These are phyloP conservation scores for Rhineura floridana DNA, from an alignment of 2,113 vertebrate genomes.

Conservation along the genomic window DNA sequence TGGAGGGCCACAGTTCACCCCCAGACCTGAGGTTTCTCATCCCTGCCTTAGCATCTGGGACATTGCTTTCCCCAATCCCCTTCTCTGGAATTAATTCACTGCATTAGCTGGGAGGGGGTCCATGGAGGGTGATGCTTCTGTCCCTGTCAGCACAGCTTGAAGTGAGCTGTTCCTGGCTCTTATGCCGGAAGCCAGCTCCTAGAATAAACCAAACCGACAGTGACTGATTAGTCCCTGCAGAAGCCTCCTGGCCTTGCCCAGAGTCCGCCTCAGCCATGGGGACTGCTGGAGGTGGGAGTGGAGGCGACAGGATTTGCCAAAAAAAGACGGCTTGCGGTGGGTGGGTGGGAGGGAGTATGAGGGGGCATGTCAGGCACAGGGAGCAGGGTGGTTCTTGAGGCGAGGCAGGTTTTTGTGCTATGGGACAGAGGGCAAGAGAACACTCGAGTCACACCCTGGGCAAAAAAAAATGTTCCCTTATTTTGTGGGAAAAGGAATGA, in stretches of 20 bases:
- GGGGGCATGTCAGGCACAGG: background rate
- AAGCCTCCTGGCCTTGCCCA: background rate
- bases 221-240: background rate
- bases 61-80: background rate
- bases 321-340: background rate
- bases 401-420: background rate
- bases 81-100: background rate
- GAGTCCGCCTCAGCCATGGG: background rate
- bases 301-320: background rate
- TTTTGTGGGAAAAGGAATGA: fast-evolving
- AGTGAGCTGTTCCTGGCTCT: background rate
- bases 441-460: background rate
- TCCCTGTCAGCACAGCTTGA: background rate
- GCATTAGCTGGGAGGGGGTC: background rate
- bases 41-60: too few species aligned
- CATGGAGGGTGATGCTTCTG: background rate
- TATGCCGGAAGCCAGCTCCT: too few species aligned
- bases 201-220: constrained; percentile 3
- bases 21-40: too few species aligned
- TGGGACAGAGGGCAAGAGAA: background rate
- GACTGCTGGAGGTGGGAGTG: too few species aligned
- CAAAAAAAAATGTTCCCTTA: background rate
- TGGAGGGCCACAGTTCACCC: too few species aligned
- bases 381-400: too few species aligned
- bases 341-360: background rate